phyloP scores from a whole-genome alignment of 2,797 vertebrate genomes.

The Limnodromus scolopaceus region DNA sequence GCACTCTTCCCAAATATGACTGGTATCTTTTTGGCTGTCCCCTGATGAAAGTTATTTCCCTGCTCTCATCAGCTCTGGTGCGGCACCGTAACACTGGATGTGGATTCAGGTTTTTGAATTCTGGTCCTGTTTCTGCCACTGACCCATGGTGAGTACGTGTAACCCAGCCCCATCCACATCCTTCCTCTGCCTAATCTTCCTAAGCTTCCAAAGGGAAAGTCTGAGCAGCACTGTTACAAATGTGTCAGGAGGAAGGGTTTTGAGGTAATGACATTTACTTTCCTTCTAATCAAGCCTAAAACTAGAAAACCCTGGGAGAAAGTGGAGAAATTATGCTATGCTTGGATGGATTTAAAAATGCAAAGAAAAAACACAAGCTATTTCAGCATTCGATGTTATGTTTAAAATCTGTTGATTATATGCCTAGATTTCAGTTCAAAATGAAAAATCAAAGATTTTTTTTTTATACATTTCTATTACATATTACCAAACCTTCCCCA shows the following conservation, averaged over 20 bases:
- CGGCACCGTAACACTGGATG: neutral
- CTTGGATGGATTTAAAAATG: neutral
- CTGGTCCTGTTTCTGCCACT: neutral
- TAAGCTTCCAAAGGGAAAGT: neutral
- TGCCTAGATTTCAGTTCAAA: neutral
- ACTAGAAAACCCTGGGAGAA: neutral
- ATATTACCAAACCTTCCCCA: neutral
- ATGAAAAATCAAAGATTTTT: constrained; percentile 7
- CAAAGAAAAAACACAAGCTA: neutral
- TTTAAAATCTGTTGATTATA: neutral
- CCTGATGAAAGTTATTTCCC: neutral
- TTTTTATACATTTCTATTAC: neutral
- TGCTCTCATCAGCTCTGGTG: neutral
- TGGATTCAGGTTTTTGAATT: neutral
- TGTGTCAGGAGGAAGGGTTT: neutral
- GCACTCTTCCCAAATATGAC: neutral
- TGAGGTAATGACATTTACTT: neutral
- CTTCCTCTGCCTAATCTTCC: neutral
- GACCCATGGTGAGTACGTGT: accelerated
- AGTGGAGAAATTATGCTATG: neutral
- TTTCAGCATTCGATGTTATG: neutral
- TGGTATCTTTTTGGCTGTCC: neutral
- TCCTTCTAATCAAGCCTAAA: neutral
- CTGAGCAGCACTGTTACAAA: neutral
- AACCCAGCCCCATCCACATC: neutral